phyloP scores from a whole-genome alignment of 2,888 invertebrate species.

The Drosophila sordidapex region DNA sequence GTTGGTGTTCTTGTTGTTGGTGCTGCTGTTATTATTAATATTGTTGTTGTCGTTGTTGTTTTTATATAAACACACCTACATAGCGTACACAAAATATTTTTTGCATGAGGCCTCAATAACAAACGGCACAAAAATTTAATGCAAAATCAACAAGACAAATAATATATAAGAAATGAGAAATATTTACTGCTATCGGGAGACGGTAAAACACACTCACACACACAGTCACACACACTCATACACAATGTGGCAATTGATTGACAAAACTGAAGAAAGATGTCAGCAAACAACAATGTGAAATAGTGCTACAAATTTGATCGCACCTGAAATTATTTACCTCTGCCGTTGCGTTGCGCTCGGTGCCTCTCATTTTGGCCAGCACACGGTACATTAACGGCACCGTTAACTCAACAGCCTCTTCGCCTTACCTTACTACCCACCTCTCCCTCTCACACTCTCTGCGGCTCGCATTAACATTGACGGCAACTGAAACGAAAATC shows the following conservation, averaged over 20 bases:
- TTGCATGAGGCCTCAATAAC: conserved; percentile 62
- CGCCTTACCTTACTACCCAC: not conserved
- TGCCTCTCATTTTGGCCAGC: conserved; percentile 31
- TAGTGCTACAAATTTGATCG: conserved; percentile 67
- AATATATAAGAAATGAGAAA: conserved; percentile 25
- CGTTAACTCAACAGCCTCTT: conserved; percentile 56
- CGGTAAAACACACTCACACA: not conserved
- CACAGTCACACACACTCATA: not conserved
- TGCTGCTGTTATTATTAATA: conserved; percentile 10
- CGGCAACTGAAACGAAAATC: conserved; percentile 60
- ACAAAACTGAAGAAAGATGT: conserved; percentile 67
- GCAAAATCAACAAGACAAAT: conserved; percentile 62
- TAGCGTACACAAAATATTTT: conserved; percentile 62
- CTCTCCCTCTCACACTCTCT: not conserved
- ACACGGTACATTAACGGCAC: conserved; percentile 61
- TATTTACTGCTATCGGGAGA: conserved; percentile 33
- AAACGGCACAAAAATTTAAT: conserved; percentile 57
- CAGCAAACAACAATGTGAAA: conserved; percentile 65
- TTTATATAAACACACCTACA: conserved; percentile 63
- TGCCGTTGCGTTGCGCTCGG: conserved; percentile 4
- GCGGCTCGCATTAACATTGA: conserved; percentile 41
- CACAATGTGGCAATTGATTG: conserved; percentile 71
- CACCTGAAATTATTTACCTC: conserved; percentile 50
- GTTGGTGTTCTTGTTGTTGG: conserved; percentile 28
- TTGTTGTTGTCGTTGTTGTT: conserved; percentile 16